phyloP scores from a whole-genome alignment of 2,888 invertebrate species.

The Drosophila pseudotakahashii region DNA sequence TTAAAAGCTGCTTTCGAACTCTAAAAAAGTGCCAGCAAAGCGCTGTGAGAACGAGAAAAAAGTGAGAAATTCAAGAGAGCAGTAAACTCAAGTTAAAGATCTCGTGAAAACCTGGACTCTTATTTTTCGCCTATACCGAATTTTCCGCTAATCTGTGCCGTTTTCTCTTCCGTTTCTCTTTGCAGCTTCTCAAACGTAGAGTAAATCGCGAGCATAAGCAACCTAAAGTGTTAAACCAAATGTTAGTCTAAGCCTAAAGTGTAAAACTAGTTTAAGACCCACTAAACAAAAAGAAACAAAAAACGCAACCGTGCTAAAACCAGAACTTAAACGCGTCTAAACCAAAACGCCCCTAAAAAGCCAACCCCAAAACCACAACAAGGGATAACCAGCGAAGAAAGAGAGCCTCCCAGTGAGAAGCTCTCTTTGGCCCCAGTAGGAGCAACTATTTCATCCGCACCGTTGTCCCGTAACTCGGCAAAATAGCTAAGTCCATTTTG shows the following conservation, averaged over 20 bases:
- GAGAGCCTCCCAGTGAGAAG: conserved; percentile 23
- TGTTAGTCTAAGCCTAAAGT: conserved; percentile 75
- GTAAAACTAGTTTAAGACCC: conserved; percentile 66
- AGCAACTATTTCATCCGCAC: conserved; percentile 52
- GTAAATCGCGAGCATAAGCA: conserved; percentile 32
- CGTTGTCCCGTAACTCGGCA: conserved; percentile 79
- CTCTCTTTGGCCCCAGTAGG: conserved; percentile 29
- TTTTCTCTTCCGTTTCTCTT: conserved; percentile 56
- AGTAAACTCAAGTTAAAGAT: not conserved
- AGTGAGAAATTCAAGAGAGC: conserved; percentile 3
- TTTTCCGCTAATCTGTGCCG: conserved; percentile 55
- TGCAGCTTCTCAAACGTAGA: conserved; percentile 55
- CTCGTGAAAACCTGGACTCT: conserved; percentile 20
- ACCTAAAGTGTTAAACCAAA: conserved; percentile 75
- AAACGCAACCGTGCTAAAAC: conserved; percentile 22
- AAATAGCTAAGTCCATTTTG: conserved; percentile 84
- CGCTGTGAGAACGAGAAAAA: conserved; percentile 30
- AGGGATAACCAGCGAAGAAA: conserved; percentile 7
- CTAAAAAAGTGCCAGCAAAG: conserved; percentile 33
- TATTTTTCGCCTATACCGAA: conserved; percentile 28
- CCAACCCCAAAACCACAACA: not conserved
- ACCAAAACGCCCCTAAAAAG: conserved; percentile 12
- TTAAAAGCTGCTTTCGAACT: conserved; percentile 12
- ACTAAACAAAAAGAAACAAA: conserved; percentile 6
- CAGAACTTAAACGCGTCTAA: conserved; percentile 38